Conservation (phyloP, 2,113 vertebrate genomes). For the Balaeniceps rex region DNA sequence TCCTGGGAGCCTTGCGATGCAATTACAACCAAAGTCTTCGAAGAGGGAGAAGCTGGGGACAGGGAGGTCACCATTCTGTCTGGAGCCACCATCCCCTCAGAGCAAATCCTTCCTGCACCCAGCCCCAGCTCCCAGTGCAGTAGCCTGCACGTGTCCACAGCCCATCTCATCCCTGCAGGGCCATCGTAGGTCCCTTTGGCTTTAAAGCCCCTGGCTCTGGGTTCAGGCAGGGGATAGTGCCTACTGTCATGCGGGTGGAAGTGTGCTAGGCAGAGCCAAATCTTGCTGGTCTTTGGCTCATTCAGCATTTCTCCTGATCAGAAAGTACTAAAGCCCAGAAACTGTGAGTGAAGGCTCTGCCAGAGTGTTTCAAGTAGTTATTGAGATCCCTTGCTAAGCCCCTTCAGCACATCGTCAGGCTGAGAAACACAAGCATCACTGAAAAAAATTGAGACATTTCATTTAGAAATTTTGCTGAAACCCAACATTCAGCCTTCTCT, state of each 20-base stretch:
- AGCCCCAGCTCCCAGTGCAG: background rate
- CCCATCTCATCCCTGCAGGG: background rate
- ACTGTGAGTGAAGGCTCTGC: background rate
- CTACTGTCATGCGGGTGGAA: background rate
- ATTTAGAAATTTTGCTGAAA: constrained; percentile 43
- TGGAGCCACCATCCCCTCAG: background rate
- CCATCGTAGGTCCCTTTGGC: accelerated
- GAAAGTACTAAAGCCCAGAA: background rate
- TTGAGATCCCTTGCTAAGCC: background rate
- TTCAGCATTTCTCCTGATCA: background rate
- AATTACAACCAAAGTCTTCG: background rate
- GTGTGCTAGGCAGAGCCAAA: background rate
- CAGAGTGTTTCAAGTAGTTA: background rate
- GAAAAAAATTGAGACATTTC: background rate
- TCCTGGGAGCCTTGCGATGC: background rate
- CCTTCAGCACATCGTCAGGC: background rate
- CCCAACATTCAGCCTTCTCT: background rate
- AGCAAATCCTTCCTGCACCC: background rate
- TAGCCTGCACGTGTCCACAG: background rate
- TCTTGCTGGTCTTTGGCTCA: background rate
- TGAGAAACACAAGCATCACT: background rate
- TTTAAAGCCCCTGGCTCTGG: background rate
- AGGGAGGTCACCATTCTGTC: background rate
- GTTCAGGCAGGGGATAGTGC: background rate
- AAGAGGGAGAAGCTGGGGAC: background rate